Percentiles rank a stretch among this genome's conserved stretches.
These are phyloP conservation scores for Sorex maritimensis DNA, from an alignment of 2,797 vertebrate species.

Conservation along the genomic window DNA sequence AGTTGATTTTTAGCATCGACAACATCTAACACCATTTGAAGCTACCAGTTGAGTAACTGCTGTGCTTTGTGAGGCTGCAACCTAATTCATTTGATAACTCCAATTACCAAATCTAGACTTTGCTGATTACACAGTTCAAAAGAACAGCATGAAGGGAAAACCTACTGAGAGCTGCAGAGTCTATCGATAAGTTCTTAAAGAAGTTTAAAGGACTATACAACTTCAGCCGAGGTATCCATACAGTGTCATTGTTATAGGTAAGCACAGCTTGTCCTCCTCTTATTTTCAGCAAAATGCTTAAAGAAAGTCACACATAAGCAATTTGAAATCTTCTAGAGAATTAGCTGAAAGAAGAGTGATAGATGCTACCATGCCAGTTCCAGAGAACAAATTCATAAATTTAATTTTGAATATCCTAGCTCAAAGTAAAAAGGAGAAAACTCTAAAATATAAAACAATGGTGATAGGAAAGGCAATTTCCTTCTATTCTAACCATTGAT, in stretches of 20 bases:
- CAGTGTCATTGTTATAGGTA: not conserved
- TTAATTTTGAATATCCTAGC: conserved; percentile 23
- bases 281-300: conserved; percentile 34
- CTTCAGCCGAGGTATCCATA: not conserved
- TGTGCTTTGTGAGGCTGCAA: conserved; percentile 35
- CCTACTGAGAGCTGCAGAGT: not conserved
- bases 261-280: not conserved
- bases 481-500: conserved; percentile 1
- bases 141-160: conserved; percentile 53
- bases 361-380: not conserved
- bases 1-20: not conserved
- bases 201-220: conserved; percentile 29
- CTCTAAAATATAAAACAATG: not conserved
- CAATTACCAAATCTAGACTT: conserved; percentile 56
- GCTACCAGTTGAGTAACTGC: conserved; percentile 10
- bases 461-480: not conserved
- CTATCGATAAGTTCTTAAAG: not conserved
- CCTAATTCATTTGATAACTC: conserved; percentile 31
- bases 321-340: not conserved
- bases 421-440: not conserved
- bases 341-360: not conserved
- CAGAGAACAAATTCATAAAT: not conserved
- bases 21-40: not conserved
- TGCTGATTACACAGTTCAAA: conserved; percentile 43
- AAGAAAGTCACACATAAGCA: not conserved